These are phyloP conservation scores for Bovichtus variegatus DNA, from an alignment of 2,797 vertebrate species.

Conservation along the genomic window DNA sequence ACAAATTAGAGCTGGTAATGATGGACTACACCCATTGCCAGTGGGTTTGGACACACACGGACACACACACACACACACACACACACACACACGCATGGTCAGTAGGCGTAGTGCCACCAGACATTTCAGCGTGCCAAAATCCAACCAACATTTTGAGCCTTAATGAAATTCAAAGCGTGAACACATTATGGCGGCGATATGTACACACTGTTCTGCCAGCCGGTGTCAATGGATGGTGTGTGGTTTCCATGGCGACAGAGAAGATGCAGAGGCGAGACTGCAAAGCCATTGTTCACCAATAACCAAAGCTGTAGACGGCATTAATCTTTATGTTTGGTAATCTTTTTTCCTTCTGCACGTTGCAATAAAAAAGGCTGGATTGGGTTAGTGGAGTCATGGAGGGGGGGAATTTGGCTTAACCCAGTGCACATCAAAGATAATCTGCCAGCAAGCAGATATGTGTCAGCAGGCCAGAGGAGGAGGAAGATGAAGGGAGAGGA, in stretches of 20 bases:
- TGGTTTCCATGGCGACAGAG: slow-evolving; percentile 70
- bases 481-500: slow-evolving; percentile 7
- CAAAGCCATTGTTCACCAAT: slow-evolving; percentile 48
- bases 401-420: slow-evolving; percentile 67
- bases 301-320: slow-evolving; percentile 21
- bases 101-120: neutral
- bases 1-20: slow-evolving; percentile 31
- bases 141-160: slow-evolving; percentile 36
- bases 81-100: slow-evolving; percentile 20
- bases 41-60: neutral
- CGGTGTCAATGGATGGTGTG: slow-evolving; percentile 44
- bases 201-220: slow-evolving; percentile 57
- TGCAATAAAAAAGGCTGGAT: slow-evolving; percentile 5
- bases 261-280: slow-evolving; percentile 45
- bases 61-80: slow-evolving; percentile 19
- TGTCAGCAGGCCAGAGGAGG: slow-evolving; percentile 68
- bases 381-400: slow-evolving; percentile 46
- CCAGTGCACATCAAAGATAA: slow-evolving; percentile 60
- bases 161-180: slow-evolving; percentile 47
- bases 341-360: neutral
- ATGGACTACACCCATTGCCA: slow-evolving; percentile 28
- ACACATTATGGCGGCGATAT: slow-evolving; percentile 38
- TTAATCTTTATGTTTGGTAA: neutral
- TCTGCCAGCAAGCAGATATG: slow-evolving; percentile 67
- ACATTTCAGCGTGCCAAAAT: slow-evolving; percentile 27